These are phyloP conservation scores for Bradysia coprophila DNA, from an alignment of 1,140 invertebrate species.

Conservation along the genomic window DNA sequence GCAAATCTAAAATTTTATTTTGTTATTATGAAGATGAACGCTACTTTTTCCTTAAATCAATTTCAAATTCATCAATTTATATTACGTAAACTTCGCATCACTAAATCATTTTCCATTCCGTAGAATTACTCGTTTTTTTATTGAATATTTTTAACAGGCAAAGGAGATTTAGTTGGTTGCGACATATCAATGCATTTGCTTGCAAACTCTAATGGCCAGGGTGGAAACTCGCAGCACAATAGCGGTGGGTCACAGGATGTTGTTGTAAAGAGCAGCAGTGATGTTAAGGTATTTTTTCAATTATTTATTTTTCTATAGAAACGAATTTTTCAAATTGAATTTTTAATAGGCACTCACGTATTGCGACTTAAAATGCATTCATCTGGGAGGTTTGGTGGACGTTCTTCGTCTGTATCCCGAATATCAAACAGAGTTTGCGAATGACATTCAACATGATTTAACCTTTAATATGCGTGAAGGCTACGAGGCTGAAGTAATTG, in stretches of 20 bases:
- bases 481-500: conserved; percentile 60
- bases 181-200: conserved; percentile 71
- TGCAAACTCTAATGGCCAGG: conserved; percentile 29
- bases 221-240: conserved; percentile 20
- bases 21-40: no score
- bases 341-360: conserved; percentile 62
- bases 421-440: conserved; percentile 80
- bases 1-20: no score
- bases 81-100: no score
- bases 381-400: conserved; percentile 77
- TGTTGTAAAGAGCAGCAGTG: conserved; percentile 78
- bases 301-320: not conserved
- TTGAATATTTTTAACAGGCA: no score
- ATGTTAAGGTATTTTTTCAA: conserved; percentile 47
- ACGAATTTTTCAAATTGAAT: not conserved
- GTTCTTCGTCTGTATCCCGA: conserved; percentile 82
- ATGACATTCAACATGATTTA: conserved; percentile 88
- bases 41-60: no score
- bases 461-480: conserved; percentile 90
- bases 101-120: no score
- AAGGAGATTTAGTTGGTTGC: conserved; percentile 89
- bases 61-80: no score
- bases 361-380: conserved; percentile 88
- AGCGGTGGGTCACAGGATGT: conserved; percentile 32
- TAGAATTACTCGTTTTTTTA: no score